These are phyloP conservation scores for Scatophagus argus DNA, from an alignment of 2,113 vertebrate species.

Conservation along the genomic window DNA sequence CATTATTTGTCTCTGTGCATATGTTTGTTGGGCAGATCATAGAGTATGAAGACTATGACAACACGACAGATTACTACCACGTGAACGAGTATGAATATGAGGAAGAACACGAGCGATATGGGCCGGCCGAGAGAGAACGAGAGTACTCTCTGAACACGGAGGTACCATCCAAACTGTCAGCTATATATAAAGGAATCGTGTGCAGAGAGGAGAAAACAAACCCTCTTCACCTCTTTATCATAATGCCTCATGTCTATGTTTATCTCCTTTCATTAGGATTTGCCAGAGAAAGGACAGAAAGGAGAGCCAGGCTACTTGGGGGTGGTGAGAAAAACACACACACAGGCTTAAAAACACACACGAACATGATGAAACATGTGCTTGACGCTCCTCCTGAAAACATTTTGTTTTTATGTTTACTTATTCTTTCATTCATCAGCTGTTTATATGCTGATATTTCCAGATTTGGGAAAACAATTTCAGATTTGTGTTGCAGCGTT, in stretches of 20 bases:
- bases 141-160: constrained; percentile 66
- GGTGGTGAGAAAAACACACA: constrained; percentile 82
- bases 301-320: constrained; percentile 92
- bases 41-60: constrained; percentile 83
- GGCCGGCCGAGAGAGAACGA: constrained; percentile 80
- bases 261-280: constrained; percentile 47
- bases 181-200: neutral
- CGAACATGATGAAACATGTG: neutral
- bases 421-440: neutral
- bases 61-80: constrained; percentile 67
- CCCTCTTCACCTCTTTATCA: neutral
- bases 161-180: constrained; percentile 52
- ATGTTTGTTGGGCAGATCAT: constrained; percentile 62
- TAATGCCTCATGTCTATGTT: neutral
- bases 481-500: neutral
- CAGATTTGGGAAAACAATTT: neutral
- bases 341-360: neutral
- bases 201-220: neutral
- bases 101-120: constrained; percentile 80
- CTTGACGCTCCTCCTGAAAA: neutral
- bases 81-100: constrained; percentile 80
- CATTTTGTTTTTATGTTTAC: neutral
- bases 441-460: neutral
- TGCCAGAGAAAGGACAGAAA: constrained; percentile 95
- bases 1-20: neutral